Evolutionary conservation across 2,113 vertebrate species (phyloP), one percentile per base, ranked within the genome.

Genomic region (Hippocampus barbouri): DNA sequence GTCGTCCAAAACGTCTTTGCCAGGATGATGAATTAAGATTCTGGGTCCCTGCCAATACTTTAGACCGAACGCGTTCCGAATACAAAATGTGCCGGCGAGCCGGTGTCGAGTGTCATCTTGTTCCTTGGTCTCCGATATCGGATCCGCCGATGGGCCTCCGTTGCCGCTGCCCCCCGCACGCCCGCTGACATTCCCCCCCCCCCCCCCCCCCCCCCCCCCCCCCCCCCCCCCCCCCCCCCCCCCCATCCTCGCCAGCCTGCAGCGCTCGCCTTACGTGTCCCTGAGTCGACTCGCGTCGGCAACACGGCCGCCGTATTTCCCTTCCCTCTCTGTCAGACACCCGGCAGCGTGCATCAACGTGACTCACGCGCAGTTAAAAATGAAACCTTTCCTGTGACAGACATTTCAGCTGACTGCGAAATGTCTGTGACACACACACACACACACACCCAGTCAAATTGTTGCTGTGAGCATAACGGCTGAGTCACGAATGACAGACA

Each of bases 61-160:
- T 62, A 8, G n/a, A 53, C 21, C 45, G 10, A 8, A 66, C n/a
- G 0, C 23, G n/a, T 45, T 45, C 14, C 15, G 12, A 66, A 47
- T 66, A 45, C n/a, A 66, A 47, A 3, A 67, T 56, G 64, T 69
- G 54, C 70, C 64, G 20, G 65, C 75, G 5, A 54, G 7, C 62
- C 0, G 82, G 89, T 84, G 81, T 89, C 73, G 70, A 76, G 73
- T 88, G 76, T 89, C 89, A 25, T 73, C 69, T 86, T 87, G 81
- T 87, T 90, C 89, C 86, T 76, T 81, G 12, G 83, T 85, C 74
- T 90, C 88, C 56, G 89, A 90, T 89, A 90, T 88, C 88, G 74
- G 88, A 89, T 87, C 84, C 78, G 69, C 80, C 40, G 43, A 65
- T 75, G 85, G 79, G 80, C 83, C 30, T 5, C 30, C 30, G 4